Conservation (phyloP, 2,113 vertebrate species). For the Tauraco erythrolophus region DNA sequence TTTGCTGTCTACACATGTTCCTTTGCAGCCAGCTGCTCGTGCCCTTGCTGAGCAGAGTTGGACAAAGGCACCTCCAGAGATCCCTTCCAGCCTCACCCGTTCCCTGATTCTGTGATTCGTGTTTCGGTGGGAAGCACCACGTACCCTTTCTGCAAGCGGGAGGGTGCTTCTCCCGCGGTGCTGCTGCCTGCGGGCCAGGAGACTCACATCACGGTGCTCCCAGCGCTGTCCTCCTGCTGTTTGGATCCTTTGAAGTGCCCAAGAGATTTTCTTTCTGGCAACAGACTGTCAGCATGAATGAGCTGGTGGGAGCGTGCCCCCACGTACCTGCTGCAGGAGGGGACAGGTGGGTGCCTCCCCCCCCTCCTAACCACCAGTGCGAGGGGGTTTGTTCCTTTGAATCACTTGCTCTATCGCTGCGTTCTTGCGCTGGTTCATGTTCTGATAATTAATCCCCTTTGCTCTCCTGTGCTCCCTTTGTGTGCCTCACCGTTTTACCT, state of each 20-base stretch:
- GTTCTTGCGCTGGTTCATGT: background rate
- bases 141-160: background rate
- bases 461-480: fast-evolving
- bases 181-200: background rate
- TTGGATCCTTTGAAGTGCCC: background rate
- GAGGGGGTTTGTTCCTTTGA: background rate
- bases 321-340: fast-evolving
- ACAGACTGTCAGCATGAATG: fast-evolving
- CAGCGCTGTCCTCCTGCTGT: background rate
- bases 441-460: background rate
- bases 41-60: background rate
- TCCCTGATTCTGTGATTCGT: background rate
- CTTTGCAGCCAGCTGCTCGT: background rate
- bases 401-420: fast-evolving
- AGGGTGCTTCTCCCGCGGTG: fast-evolving
- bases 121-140: background rate
- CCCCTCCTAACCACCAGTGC: background rate
- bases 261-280: background rate
- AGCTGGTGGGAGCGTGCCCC: background rate
- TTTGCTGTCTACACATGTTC: background rate
- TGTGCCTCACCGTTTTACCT: background rate
- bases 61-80: background rate
- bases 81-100: background rate
- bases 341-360: background rate
- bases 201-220: background rate